Base-by-base conservation (phyloP, 2,113 vertebrate genomes). In the Psittacara wagleri region DNA sequence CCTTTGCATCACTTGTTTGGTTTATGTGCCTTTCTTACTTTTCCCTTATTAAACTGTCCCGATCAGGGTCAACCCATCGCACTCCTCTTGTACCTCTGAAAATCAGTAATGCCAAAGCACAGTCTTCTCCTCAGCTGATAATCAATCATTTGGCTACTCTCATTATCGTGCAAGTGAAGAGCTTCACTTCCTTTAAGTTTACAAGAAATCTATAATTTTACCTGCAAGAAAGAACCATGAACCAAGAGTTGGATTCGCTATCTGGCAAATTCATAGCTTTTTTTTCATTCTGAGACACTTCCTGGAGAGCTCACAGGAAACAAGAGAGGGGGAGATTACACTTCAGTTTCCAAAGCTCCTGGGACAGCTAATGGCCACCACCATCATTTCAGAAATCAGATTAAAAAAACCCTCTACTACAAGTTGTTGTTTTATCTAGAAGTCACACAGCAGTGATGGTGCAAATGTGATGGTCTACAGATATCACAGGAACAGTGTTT, bases 241-340 rank as follows among this genome's bases (percentile, higher is more conserved):
- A 96, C 83, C 51, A 93, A 73, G 62, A 83, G 70, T 19, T 0
- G 22, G 59, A 86, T 67, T 93, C 13, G 94, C 84, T 84, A 89
- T 92, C 88, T 89, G 81, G 37, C 83, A 52, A 92, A 89, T 95
- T 94, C 81, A 95, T 46, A 96, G 92, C 77, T 96, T 92, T 91
- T 91, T 88, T 94, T 96, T 96, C 94, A 95, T 87, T 96, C 62
- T 96, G 94, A 97, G 86, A 92, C 94, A 92, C 81, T 94, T 96
- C 94, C 92, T 96, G 88, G 52, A 74, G 7, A 85, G 67, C 27
- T 95, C 78, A 96, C 78, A 94, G 83, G 91, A 97, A 96, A 69
- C 39, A 78, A 92, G 77, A 88, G 41, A 92, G 5, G 3, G 16
- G 61, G 17, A 3, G 81, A 94, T 82, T 12, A 28, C 17, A 52